Evolutionary conservation across 2,888 invertebrate genomes (phyloP).

Genomic region (Tipula vernalis): DNA sequence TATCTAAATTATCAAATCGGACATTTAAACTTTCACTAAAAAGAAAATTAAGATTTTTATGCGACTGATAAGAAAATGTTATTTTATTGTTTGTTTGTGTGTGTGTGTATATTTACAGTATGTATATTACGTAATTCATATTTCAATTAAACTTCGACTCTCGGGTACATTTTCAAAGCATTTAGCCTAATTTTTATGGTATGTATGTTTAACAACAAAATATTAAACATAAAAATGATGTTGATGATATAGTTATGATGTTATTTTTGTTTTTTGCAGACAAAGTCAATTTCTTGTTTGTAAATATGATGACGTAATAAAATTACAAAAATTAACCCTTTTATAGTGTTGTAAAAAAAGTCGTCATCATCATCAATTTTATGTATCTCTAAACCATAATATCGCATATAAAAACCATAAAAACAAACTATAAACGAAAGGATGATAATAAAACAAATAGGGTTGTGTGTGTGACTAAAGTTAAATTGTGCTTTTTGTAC

Average conservation of each 20-base stretch:
- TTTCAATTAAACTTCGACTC: not conserved
- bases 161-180: not conserved
- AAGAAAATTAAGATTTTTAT: not conserved
- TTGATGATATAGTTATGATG: not conserved
- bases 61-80: not conserved
- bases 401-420: not conserved
- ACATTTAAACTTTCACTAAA: conserved; percentile 7
- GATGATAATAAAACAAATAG: not conserved
- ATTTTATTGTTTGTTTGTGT: not conserved
- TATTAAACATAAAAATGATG: not conserved
- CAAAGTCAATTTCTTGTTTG: not conserved
- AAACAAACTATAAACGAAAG: not conserved
- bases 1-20: conserved; percentile 8
- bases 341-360: not conserved
- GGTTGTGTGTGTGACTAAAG: not conserved
- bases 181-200: not conserved
- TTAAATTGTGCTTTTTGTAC: not conserved
- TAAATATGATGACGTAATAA: conserved; percentile 8
- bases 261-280: not conserved
- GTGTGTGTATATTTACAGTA: not conserved
- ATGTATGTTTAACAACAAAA: not conserved
- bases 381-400: conserved; percentile 1
- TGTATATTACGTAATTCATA: not conserved
- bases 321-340: conserved; percentile 9
- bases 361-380: conserved; percentile 7